Percentiles rank a stretch among this genome's conserved stretches.
These are phyloP conservation scores for Dromococcyx pavoninus DNA, from an alignment of 2,797 vertebrate genomes.

Conservation along the genomic window DNA sequence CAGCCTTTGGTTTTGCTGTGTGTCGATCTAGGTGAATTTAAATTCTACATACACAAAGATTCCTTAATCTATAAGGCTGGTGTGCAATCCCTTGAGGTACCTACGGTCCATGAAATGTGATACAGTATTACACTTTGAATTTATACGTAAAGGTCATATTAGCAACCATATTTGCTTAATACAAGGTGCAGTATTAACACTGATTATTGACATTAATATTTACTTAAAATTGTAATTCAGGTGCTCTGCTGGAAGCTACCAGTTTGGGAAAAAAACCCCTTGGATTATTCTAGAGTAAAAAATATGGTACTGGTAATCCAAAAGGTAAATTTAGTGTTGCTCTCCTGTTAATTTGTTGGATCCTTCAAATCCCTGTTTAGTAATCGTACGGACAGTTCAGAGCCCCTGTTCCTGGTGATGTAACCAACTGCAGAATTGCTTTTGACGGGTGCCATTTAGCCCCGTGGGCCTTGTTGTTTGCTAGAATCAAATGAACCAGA, in stretches of 20 bases:
- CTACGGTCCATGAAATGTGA: neutral
- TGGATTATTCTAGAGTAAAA: neutral
- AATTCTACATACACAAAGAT: neutral
- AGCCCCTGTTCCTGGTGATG: neutral
- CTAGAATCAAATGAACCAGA: neutral
- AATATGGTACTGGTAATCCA: accelerated
- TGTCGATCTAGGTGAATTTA: neutral
- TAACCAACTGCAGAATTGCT: conserved; percentile 1
- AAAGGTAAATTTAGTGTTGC: neutral
- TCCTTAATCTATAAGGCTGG: neutral
- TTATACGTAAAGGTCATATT: conserved; percentile 46
- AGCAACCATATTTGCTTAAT: conserved; percentile 48
- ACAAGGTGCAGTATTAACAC: neutral
- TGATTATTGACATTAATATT: conserved; percentile 14
- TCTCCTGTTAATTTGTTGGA: neutral
- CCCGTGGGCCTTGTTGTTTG: neutral
- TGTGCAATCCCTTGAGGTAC: neutral
- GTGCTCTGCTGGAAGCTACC: neutral
- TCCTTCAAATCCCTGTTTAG: neutral
- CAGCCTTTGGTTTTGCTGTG: neutral
- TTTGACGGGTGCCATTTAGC: neutral
- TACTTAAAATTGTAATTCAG: conserved; percentile 13
- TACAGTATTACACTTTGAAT: neutral
- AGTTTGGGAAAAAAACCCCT: neutral
- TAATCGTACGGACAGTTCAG: neutral